Conservation (phyloP, 2,797 vertebrate species). For the Carcharodon carcharias region DNA sequence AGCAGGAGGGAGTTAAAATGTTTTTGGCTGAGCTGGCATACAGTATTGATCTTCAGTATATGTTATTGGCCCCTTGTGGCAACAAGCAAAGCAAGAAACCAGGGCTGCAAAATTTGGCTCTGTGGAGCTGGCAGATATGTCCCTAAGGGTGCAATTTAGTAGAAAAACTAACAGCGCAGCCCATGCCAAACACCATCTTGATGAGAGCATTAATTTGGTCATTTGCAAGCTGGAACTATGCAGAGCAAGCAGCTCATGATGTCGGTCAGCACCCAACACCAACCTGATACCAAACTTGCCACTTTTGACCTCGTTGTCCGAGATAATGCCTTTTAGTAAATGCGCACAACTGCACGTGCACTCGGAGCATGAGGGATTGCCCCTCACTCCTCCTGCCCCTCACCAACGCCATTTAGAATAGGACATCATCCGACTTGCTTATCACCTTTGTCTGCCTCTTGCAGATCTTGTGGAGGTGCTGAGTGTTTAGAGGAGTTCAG, state of each 20-base stretch:
- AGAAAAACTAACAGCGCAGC: not conserved
- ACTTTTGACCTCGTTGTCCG: not conserved
- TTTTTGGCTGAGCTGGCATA: not conserved
- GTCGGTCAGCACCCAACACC: not conserved
- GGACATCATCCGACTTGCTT: too few species aligned
- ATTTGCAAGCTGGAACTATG: not conserved
- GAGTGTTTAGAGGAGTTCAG: too few species aligned
- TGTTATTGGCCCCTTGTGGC: not conserved
- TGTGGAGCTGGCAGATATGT: not conserved
- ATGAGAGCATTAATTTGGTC: too few species aligned
- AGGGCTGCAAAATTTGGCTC: not conserved
- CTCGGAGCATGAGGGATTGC: too few species aligned
- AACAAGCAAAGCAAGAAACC: not conserved
- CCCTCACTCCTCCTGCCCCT: too few species aligned
- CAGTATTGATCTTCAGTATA: not conserved
- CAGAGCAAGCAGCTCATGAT: not conserved
- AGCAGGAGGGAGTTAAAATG: not conserved
- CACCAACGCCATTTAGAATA: too few species aligned
- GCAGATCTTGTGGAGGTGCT: too few species aligned
- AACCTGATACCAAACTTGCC: too few species aligned
- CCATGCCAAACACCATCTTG: not conserved
- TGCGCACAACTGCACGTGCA: too few species aligned
- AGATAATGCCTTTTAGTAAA: too few species aligned
- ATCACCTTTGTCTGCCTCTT: too few species aligned
- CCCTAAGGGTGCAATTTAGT: not conserved